Evolutionary conservation across 1,140 invertebrate species (phyloP).

Genomic region (Drosophila kohkoa): DNA sequence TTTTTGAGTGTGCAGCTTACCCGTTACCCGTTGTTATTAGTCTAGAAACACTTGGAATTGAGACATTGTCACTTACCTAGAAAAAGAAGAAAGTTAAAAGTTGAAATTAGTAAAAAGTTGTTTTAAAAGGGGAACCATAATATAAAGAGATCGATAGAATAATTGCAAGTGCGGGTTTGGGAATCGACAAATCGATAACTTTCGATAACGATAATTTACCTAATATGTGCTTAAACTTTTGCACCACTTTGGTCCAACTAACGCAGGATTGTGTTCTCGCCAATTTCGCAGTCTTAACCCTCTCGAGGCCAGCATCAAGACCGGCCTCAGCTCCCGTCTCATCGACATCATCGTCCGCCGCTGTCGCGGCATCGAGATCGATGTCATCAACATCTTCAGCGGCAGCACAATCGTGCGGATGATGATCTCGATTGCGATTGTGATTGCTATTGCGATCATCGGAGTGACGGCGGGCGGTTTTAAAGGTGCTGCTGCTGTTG

Average conservation of each 20-base stretch:
- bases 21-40: conserved; percentile 28
- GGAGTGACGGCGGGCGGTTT: conserved; percentile 13
- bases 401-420: conserved; percentile 4
- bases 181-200: conserved; percentile 2
- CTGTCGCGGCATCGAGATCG: conserved; percentile 5
- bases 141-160: too few species aligned
- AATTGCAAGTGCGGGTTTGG: conserved; percentile 3
- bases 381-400: conserved; percentile 20
- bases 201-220: conserved; percentile 61
- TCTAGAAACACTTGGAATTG: not conserved
- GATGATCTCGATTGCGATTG: not conserved
- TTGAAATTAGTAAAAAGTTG: too few species aligned
- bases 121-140: too few species aligned
- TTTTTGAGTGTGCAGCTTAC: conserved; percentile 56
- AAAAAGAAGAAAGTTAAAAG: conserved; percentile 46
- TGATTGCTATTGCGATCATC: conserved; percentile 19
- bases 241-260: conserved; percentile 83
- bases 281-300: conserved; percentile 70
- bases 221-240: conserved; percentile 82
- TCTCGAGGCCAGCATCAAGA: conserved; percentile 45
- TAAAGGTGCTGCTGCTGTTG: conserved; percentile 14
- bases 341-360: conserved; percentile 33
- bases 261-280: conserved; percentile 79
- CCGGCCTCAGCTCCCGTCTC: conserved; percentile 62
- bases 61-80: conserved; percentile 66